Conservation (phyloP, 2,797 vertebrate genomes). For the Chelon labrosus region DNA sequence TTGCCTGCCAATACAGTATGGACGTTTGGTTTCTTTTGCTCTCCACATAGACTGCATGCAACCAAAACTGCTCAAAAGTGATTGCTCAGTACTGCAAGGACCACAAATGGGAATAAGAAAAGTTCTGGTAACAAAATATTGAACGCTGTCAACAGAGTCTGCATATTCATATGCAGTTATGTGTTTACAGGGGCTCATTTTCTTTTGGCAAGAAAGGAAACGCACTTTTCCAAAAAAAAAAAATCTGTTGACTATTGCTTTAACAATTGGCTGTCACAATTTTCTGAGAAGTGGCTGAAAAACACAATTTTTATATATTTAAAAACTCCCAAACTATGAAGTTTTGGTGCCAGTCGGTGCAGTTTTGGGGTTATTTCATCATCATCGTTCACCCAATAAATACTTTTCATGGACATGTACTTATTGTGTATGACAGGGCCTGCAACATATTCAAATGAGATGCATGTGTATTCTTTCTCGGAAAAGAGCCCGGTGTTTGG, state of each 20-base stretch:
- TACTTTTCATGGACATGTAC: conserved; percentile 67
- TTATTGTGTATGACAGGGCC: conserved; percentile 79
- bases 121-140: too few species aligned
- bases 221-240: too few species aligned
- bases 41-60: too few species aligned
- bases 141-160: too few species aligned
- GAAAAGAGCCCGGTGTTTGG: conserved; percentile 67
- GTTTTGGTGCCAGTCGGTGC: conserved; percentile 46
- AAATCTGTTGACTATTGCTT: neutral
- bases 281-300: neutral
- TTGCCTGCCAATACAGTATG: too few species aligned
- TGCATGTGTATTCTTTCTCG: conserved; percentile 75
- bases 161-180: too few species aligned
- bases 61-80: too few species aligned
- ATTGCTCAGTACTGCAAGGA: too few species aligned
- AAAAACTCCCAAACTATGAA: conserved; percentile 18
- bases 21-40: too few species aligned
- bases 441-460: conserved; percentile 86
- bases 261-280: neutral
- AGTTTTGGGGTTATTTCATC: conserved; percentile 45
- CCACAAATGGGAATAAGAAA: too few species aligned
- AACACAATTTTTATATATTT: neutral
- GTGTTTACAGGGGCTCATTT: too few species aligned
- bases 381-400: conserved; percentile 57
- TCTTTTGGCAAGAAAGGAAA: too few species aligned